phyloP scores from a whole-genome alignment of 2,797 vertebrate genomes.

The Scolopax bukidnonensis region DNA sequence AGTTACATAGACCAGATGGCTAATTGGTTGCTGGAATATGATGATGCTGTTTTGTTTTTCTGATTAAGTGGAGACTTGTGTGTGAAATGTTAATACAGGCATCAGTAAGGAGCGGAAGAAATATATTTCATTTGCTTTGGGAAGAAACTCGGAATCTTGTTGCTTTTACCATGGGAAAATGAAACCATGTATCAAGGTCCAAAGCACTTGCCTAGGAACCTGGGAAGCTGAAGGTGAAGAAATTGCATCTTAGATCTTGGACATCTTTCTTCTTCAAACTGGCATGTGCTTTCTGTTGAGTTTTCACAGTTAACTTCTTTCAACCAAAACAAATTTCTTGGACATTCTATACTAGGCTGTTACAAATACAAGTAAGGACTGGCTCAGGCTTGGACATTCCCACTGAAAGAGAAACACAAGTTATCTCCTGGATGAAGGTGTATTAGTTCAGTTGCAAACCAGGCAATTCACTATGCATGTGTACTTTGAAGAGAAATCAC shows the following conservation, averaged over 20 bases:
- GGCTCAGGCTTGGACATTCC: not conserved
- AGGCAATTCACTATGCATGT: not conserved
- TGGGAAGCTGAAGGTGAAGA: not conserved
- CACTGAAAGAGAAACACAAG: not conserved
- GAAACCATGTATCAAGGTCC: not conserved
- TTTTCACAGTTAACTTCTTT: not conserved
- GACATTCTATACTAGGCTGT: not conserved
- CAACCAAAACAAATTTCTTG: not conserved
- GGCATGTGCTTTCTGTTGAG: not conserved
- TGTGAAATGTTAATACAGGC: constrained; percentile 28
- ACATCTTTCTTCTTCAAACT: not conserved
- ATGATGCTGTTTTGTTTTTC: constrained; percentile 40
- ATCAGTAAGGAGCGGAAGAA: not conserved
- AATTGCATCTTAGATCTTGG: not conserved
- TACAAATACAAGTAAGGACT: not conserved
- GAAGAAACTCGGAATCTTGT: not conserved
- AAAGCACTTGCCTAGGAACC: not conserved
- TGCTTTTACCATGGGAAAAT: not conserved
- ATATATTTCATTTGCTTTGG: not conserved
- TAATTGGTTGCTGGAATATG: constrained; percentile 47
- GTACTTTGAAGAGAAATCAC: not conserved
- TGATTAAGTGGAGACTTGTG: constrained; percentile 26
- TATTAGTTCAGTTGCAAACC: not conserved
- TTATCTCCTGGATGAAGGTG: not conserved
- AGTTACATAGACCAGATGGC: constrained; percentile 33